Evolutionary conservation across 2,797 vertebrate species (phyloP), one percentile per base, ranked within the genome.

Genomic region (Psittacula echo): DNA sequence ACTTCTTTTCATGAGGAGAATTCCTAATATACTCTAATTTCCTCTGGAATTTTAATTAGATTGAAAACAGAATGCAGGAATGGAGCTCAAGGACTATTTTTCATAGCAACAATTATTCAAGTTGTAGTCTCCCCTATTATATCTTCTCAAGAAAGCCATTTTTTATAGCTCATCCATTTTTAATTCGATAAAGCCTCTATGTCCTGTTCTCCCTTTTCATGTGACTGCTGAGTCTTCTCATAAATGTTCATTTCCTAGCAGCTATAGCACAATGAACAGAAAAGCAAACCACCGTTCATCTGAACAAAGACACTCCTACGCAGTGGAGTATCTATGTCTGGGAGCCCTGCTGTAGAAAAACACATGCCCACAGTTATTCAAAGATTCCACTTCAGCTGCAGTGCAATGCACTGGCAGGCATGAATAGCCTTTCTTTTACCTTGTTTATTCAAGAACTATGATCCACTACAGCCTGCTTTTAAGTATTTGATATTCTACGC

Each of bases 81-180:
- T 15, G n/a, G n/a, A 29, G 8, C 53, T 96, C 82, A 93, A 76
- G 79, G 54, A 65, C 87, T 91, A 85, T 79, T 92, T 73, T 95
- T 62, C 94, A 80, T 18, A 91, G 44, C 34, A 90, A 64, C 51
- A 94, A 86, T 84, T 95, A 96, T 91, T 93, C 70, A 78, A 95
- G 92, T 94, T 86, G 60, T 48, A 95, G 39, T 79, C 42, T 88
- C 74, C 53, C 29, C 20, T 70, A 78, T 94, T 92, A 60, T 27
- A 90, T 44, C 86, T 62, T 72, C 71, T 81, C 50, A 94, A 93
- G 61, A 93, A 97, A 96, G 42, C 56, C 73, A 89, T 95, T 64
- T 95, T 54, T 86, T 70, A 93, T 71, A 93, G 58, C 74, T 92
- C 75, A 96, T 91, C 74, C 73, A 96, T 97, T 96, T 96, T 97